These are phyloP conservation scores for Scartelaos histophorus DNA, from an alignment of 2,113 vertebrate species.

Conservation along the genomic window DNA sequence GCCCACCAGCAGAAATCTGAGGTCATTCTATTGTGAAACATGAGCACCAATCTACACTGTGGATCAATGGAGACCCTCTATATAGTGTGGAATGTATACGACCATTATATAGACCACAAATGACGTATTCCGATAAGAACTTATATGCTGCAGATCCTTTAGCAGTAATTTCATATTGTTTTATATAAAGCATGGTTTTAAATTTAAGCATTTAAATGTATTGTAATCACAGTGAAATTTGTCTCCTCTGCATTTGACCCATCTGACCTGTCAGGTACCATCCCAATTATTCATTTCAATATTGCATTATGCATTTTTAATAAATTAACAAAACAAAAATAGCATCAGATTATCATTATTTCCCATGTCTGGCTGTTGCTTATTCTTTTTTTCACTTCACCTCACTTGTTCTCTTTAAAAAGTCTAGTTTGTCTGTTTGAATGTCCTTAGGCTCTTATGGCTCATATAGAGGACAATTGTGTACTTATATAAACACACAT, in stretches of 20 bases:
- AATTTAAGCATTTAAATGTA: too few relatives aligned
- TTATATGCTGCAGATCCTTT: background rate
- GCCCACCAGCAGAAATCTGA: slow-evolving; percentile 1
- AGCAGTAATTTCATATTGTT: background rate
- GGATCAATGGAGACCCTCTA: slow-evolving; percentile 5
- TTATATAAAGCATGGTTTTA: background rate
- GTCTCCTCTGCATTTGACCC: too few relatives aligned
- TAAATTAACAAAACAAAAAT: too few relatives aligned
- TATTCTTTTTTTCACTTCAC: background rate
- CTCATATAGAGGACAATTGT: background rate
- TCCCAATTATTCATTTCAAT: background rate
- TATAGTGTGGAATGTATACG: background rate
- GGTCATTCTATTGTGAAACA: slow-evolving; percentile 4
- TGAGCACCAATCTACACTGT: background rate
- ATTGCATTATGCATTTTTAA: background rate
- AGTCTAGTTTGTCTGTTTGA: background rate
- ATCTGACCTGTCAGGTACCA: too few relatives aligned
- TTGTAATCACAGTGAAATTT: too few relatives aligned
- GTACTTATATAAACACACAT: background rate
- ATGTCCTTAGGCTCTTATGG: background rate
- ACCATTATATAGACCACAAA: background rate
- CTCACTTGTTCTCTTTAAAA: background rate
- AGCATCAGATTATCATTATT: background rate
- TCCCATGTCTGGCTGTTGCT: too few relatives aligned
- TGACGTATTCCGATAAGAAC: background rate